A percentile compares a stretch with the other conserved stretches of the same genome.
Evolutionary conservation across 2,113 vertebrate species (phyloP).

Genomic region (Mastomys natalensis): DNA sequence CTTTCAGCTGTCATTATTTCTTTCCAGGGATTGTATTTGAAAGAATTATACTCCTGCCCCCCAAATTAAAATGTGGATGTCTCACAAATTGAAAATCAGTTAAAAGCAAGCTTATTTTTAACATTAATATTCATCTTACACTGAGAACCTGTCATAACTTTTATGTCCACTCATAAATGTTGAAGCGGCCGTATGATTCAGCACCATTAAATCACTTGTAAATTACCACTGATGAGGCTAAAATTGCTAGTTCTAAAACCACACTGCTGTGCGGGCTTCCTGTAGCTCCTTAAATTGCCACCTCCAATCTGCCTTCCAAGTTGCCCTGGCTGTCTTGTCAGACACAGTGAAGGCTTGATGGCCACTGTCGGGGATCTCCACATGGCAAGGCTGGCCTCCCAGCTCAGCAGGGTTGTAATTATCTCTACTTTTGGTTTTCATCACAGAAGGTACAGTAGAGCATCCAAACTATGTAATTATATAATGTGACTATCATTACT

Average conservation of each 20-base stretch:
- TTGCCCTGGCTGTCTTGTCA: conserved; percentile 63
- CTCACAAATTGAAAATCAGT: conserved; percentile 45
- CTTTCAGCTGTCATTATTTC: neutral
- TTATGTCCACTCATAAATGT: conserved; percentile 76
- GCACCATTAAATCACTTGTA: conserved; percentile 73
- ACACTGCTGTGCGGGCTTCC: conserved; percentile 69
- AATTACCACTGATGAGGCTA: conserved; percentile 74
- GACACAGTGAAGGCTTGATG: conserved; percentile 61
- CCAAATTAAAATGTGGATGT: neutral
- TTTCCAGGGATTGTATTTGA: conserved; percentile 40
- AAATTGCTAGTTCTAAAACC: conserved; percentile 77
- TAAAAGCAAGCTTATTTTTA: conserved; percentile 76
- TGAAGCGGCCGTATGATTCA: conserved; percentile 66
- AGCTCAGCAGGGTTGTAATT: conserved; percentile 68
- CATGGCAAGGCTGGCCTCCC: conserved; percentile 22
- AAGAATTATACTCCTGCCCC: neutral
- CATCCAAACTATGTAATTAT: conserved; percentile 66
- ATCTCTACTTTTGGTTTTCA: conserved; percentile 59
- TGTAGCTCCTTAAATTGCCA: conserved; percentile 70
- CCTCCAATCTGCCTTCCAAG: conserved; percentile 31
- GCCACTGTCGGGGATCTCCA: conserved; percentile 56
- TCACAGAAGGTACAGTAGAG: conserved; percentile 61
- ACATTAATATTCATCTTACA: conserved; percentile 77
- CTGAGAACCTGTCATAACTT: conserved; percentile 76
- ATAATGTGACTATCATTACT: conserved; percentile 55